Evolutionary conservation across 1,140 invertebrate genomes (phyloP), one percentile per base, ranked within the genome.

Genomic region (Streblospio benedicti): DNA sequence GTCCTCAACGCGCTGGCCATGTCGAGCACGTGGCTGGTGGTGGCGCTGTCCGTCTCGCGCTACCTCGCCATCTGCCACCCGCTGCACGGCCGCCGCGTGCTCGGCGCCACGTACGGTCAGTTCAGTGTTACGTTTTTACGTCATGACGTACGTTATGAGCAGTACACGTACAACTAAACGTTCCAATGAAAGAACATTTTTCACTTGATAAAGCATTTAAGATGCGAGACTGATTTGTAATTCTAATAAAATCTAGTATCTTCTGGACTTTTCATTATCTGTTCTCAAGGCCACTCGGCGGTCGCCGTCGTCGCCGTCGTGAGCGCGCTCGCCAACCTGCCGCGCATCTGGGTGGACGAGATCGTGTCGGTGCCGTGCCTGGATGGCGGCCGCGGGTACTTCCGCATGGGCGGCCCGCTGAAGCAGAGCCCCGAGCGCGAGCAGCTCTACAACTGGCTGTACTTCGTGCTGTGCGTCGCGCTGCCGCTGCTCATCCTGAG

Each of bases 51-150:
- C n/a, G 44, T 47, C 44, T 20, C n/a, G 18, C 44, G 44, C n/a
- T 47, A 6, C 44, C 5, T 47, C n/a, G 44, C 44, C 44, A 18
- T 47, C 44, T 47, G 44, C n/a, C 44, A 47, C 27, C 44, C 44
- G n/a, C 44, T 47, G 18, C 5, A 18, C n/a, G 44, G n/a, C 5
- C 18, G 44, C n/a, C 27, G 4, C 18, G 27, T 47, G n/a, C 9
- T 47, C 44, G 44, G 44, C 18, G 18, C 27, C n/a, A 5, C n/a
- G 44, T 47, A 20, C 18, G 44, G n/a, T 18, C n/a, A 20, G n/a
- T n/a, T n/a, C n/a, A n/a, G n/a, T n/a, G n/a, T n/a, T n/a, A n/a
- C n/a, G n/a, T n/a, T n/a, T n/a, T n/a, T n/a, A n/a, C n/a, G n/a
- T n/a, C n/a, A n/a, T n/a, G n/a, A n/a, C n/a, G n/a, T n/a, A n/a